phyloP scores from a whole-genome alignment of 64 coral and sea anemone species.

The Stichodactyla helianthus region DNA sequence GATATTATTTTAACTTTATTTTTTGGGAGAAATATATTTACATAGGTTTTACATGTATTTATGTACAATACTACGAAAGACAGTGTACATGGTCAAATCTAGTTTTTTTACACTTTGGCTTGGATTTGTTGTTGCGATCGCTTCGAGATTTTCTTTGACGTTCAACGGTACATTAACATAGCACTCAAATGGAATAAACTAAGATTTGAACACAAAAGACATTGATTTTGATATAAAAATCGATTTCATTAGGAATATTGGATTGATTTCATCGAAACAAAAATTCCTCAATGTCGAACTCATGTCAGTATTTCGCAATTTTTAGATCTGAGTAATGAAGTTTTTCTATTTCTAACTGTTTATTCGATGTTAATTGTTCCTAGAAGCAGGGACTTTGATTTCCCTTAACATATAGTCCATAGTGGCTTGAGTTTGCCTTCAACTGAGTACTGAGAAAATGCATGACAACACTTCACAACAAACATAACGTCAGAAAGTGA shows the following conservation, averaged over 20 bases:
- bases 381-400: neutral
- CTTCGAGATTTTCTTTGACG: neutral
- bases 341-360: neutral
- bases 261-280: neutral
- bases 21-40: neutral
- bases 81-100: neutral
- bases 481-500: neutral
- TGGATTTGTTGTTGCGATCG: neutral
- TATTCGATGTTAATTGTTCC: neutral
- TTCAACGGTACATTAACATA: neutral
- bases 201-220: neutral
- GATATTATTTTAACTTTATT: neutral
- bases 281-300: neutral
- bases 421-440: neutral
- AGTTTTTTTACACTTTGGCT: neutral
- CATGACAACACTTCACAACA: constrained; percentile 29
- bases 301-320: neutral
- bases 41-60: neutral
- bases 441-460: constrained; percentile 15
- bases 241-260: neutral
- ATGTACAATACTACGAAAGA: neutral
- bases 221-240: neutral
- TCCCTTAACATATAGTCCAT: neutral
- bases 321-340: neutral
- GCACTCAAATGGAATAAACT: neutral